Conservation (phyloP, 2,797 vertebrate species). For the Pantherophis alleghaniensis region DNA sequence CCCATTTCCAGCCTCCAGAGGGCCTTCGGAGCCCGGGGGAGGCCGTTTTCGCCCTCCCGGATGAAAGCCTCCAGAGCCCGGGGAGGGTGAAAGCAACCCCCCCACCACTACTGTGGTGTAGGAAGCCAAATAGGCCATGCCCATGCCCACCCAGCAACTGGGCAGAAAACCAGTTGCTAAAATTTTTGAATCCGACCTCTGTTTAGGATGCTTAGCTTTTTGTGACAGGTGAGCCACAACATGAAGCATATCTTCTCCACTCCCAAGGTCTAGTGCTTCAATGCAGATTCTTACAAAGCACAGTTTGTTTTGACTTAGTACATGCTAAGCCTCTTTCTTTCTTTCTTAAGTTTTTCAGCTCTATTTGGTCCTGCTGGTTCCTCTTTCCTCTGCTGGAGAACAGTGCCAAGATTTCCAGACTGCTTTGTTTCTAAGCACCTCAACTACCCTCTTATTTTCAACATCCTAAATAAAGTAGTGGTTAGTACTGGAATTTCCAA, state of each 20-base stretch:
- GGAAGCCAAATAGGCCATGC: too few relatives aligned
- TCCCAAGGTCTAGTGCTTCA: slow-evolving; percentile 26
- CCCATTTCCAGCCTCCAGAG: too few relatives aligned
- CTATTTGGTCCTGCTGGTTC: background rate
- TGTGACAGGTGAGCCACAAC: slow-evolving; percentile 3
- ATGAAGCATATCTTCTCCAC: slow-evolving; percentile 17
- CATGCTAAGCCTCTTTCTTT: slow-evolving; percentile 1
- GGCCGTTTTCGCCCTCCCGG: too few relatives aligned
- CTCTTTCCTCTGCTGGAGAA: slow-evolving; percentile 3
- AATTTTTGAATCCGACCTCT: too few relatives aligned
- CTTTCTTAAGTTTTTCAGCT: slow-evolving; percentile 1
- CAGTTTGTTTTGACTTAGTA: background rate
- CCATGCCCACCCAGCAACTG: too few relatives aligned
- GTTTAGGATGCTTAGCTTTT: slow-evolving; percentile 12
- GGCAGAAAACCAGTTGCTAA: too few relatives aligned
- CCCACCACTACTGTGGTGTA: too few relatives aligned
- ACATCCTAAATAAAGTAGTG: background rate
- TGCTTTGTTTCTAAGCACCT: slow-evolving; percentile 3
- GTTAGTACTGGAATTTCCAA: background rate
- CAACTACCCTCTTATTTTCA: slow-evolving; percentile 19
- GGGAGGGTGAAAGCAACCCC: too few relatives aligned
- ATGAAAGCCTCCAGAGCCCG: too few relatives aligned
- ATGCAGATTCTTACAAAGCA: background rate
- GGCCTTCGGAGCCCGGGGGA: too few relatives aligned
- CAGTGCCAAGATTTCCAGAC: slow-evolving; percentile 18